Conservation (phyloP, 1,140 invertebrate genomes). For the Acromyrmex echinatior region DNA sequence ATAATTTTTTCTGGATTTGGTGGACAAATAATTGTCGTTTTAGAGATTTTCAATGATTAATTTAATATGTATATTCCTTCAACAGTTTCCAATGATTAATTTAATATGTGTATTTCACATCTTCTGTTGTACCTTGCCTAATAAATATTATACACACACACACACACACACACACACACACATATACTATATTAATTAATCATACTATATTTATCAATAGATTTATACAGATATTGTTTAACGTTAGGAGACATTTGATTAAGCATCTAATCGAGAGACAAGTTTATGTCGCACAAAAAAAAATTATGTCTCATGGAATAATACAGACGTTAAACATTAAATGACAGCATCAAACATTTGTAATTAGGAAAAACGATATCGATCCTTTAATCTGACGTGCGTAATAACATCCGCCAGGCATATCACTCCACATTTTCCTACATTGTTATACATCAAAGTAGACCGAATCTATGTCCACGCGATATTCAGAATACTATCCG, state of each 20-base stretch:
- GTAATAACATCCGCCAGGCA: constrained; percentile 55
- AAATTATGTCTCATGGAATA: constrained; percentile 30
- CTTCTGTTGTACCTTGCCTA: too few relatives aligned
- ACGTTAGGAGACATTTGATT: background rate
- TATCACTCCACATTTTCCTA: constrained; percentile 45
- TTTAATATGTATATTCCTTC: too few relatives aligned
- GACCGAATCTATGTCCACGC: background rate
- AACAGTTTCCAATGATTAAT: too few relatives aligned
- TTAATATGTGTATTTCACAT: too few relatives aligned
- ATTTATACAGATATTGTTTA: background rate
- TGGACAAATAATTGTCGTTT: too few relatives aligned
- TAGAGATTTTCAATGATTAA: too few relatives aligned
- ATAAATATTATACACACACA: too few relatives aligned
- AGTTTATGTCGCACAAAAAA: constrained; percentile 3
- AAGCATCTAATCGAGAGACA: background rate
- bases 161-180: too few relatives aligned
- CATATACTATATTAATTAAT: background rate
- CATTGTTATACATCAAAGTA: constrained; percentile 50
- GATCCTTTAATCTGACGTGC: constrained; percentile 47
- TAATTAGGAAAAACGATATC: constrained; percentile 56
- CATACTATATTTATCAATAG: too few relatives aligned
- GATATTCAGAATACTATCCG: constrained; percentile 25
- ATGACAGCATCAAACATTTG: constrained; percentile 50
- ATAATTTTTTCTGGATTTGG: too few relatives aligned
- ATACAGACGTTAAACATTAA: constrained; percentile 52